Percentiles rank a stretch among this genome's conserved stretches.
Conservation (phyloP, 2,113 vertebrate genomes). For the Scortum barcoo region DNA sequence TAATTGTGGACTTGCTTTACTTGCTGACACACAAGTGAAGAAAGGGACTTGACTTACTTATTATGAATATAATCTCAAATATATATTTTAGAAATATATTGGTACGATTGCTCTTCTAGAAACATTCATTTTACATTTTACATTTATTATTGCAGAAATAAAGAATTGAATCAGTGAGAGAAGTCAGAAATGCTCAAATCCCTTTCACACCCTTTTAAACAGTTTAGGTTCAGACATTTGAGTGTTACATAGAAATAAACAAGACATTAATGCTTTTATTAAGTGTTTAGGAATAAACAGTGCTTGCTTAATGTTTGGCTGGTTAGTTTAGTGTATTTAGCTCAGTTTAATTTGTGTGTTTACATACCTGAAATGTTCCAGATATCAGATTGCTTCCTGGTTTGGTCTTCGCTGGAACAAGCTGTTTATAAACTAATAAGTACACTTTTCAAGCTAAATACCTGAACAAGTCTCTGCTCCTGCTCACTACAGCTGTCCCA, state of each 20-base stretch:
- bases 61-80: not conserved
- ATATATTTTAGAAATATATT: too few relatives aligned
- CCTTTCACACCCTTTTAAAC: not conserved
- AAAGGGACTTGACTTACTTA: too few relatives aligned
- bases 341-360: not conserved
- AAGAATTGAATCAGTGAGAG: not conserved
- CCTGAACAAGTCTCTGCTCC: not conserved
- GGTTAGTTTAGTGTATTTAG: not conserved
- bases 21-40: not conserved
- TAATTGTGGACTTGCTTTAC: not conserved
- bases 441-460: not conserved
- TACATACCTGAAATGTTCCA: slow-evolving; percentile 2
- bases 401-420: not conserved
- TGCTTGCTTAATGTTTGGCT: not conserved
- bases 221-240: not conserved
- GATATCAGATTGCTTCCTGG: not conserved
- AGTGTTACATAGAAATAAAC: too few relatives aligned
- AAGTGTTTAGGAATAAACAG: not conserved
- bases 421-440: not conserved
- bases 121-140: not conserved
- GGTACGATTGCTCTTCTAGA: not conserved
- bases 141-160: too few relatives aligned
- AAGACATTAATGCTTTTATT: not conserved
- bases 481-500: not conserved
- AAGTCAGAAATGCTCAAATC: not conserved